These are phyloP conservation scores for Calyptomena viridis DNA, from an alignment of 2,113 vertebrate species.

Conservation along the genomic window DNA sequence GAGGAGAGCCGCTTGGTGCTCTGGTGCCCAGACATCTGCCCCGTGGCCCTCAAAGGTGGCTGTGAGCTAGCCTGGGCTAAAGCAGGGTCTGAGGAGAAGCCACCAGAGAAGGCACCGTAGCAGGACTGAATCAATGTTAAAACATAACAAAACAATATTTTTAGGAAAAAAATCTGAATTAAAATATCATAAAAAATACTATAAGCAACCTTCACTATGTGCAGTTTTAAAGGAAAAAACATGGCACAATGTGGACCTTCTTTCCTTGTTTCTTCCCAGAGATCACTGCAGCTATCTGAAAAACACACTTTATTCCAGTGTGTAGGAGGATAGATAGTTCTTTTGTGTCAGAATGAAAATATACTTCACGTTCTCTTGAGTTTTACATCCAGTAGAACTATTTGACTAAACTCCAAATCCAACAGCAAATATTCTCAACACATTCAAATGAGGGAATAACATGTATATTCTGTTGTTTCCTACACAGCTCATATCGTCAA, in stretches of 20 bases:
- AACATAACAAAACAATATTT: background rate
- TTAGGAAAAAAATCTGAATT: background rate
- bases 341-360: slow-evolving; percentile 24
- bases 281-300: background rate
- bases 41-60: too few species aligned
- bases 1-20: too few species aligned
- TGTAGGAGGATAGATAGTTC: slow-evolving; percentile 4
- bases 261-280: background rate
- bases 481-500: background rate
- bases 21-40: too few species aligned
- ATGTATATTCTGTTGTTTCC: background rate
- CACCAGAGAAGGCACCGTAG: too few species aligned
- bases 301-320: background rate
- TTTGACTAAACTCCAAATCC: slow-evolving; percentile 44
- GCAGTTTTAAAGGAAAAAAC: background rate
- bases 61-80: too few species aligned
- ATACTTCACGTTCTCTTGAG: slow-evolving; percentile 21
- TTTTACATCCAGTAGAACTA: background rate
- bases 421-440: slow-evolving; percentile 1
- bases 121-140: background rate
- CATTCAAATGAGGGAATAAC: background rate
- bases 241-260: background rate
- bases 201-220: background rate
- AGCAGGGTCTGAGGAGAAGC: too few species aligned
- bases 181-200: background rate